Conservation (phyloP, 2,113 vertebrate genomes). For the Phasianus colchicus region DNA sequence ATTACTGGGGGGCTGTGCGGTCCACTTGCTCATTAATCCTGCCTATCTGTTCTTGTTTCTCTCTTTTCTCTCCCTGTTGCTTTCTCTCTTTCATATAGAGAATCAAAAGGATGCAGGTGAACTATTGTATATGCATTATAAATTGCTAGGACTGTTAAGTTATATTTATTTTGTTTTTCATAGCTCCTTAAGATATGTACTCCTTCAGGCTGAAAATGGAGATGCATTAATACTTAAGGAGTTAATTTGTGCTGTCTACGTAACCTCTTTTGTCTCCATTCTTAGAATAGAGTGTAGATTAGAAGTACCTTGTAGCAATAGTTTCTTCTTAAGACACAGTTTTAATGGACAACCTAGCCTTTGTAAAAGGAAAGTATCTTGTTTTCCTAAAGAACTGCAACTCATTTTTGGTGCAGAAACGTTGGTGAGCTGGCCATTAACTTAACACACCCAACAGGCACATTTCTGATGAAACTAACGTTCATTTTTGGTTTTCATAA, state of each 20-base stretch:
- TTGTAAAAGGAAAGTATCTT: slow-evolving; percentile 57
- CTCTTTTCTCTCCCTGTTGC: slow-evolving; percentile 87
- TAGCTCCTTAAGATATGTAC: slow-evolving; percentile 85
- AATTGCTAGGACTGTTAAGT: slow-evolving; percentile 85
- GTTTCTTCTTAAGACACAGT: not conserved
- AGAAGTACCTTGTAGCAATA: slow-evolving; percentile 47
- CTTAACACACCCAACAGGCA: slow-evolving; percentile 56
- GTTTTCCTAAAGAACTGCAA: slow-evolving; percentile 49
- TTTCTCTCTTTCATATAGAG: slow-evolving; percentile 94
- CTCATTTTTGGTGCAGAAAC: slow-evolving; percentile 55
- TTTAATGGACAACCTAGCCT: slow-evolving; percentile 3
- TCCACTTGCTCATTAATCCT: slow-evolving; percentile 89
- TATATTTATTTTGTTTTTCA: slow-evolving; percentile 79
- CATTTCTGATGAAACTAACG: slow-evolving; percentile 69
- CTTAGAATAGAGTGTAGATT: slow-evolving; percentile 41
- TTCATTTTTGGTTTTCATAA: slow-evolving; percentile 76
- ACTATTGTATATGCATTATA: slow-evolving; percentile 94
- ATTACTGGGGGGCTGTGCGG: slow-evolving; percentile 82
- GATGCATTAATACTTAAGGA: slow-evolving; percentile 85
- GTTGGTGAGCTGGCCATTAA: slow-evolving; percentile 71
- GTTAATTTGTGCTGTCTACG: slow-evolving; percentile 89
- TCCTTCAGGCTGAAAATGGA: slow-evolving; percentile 79
- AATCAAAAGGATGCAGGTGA: slow-evolving; percentile 95
- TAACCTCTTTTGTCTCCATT: slow-evolving; percentile 64
- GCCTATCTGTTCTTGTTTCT: slow-evolving; percentile 92